Base-by-base conservation (phyloP, 2,888 invertebrate species). In the Volucella bombylans region DNA sequence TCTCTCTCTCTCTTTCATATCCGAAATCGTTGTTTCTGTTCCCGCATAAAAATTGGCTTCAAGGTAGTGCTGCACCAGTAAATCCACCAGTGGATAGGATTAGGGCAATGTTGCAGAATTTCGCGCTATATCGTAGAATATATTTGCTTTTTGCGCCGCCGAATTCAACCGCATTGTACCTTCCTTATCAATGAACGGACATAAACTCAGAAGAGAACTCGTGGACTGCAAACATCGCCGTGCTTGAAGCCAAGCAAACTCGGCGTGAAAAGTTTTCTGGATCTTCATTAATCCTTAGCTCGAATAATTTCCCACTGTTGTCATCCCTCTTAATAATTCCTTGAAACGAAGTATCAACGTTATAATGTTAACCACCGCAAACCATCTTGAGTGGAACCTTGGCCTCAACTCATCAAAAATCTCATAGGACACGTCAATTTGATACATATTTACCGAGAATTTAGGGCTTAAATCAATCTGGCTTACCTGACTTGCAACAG, bases 331-430 rank as follows among this genome's bases (percentile, higher is more conserved):
- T 23, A 11, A 43, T 1, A 64, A 41, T 61, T 8, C 15, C 41
- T 61, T 61, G 14, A 61, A 45, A n/a, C 61, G 61, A 38, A 61
- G 41, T 0, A 61, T n/a, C 15, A 61, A 4, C 11, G 49, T n/a
- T 0, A 64, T 18, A 8, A 64, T 23, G 2, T 47, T 47, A 10
- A 49, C 11, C 9, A 11, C 14, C 10, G 49, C 49, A 47, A 31
- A 15, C 49, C 49, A 64, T 49, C 49, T 64, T 23, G 11, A 47
- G 14, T 47, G 15, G 23, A 47, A 64, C 39, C 14, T 64, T 23
- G 38, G 10, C 12, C 10, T 31, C n/a, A 64, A 31, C 38, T 38
- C 50, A 11, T 49, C 64, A 23, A 23, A 50, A 64, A 59, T 23
- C 11, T 18, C 8, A 11, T 10, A 59, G 15, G 49, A 49, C 4